phyloP scores from a whole-genome alignment of 2,888 invertebrate genomes.

The Nemurella pictetii region DNA sequence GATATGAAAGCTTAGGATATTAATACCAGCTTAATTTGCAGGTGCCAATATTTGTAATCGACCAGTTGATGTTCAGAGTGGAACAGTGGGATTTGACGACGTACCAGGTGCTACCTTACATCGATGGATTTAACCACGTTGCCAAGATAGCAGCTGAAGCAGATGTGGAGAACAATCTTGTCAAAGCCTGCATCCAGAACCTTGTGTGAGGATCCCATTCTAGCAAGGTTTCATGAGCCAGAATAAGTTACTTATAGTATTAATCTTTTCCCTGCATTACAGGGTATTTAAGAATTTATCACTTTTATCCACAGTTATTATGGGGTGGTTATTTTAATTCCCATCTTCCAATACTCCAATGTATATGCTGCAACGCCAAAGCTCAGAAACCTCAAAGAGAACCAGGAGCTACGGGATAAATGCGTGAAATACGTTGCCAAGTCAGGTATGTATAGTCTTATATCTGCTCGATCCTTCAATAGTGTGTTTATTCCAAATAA shows the following conservation, averaged over 20 bases:
- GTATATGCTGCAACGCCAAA: conserved; percentile 80
- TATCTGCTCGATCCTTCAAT: conserved; percentile 39
- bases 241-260: no score
- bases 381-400: conserved; percentile 68
- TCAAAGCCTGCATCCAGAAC: conserved; percentile 93
- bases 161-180: conserved; percentile 90
- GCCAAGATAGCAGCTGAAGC: conserved; percentile 86
- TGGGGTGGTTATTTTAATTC: conserved; percentile 73
- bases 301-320: conserved; percentile 58
- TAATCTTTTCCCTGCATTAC: no score
- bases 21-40: conserved; percentile 48
- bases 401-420: conserved; percentile 67
- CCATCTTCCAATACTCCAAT: conserved; percentile 83
- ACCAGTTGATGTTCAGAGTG: conserved; percentile 64
- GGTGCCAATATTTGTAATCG: conserved; percentile 81
- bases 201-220: conserved; percentile 64
- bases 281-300: no score
- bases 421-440: conserved; percentile 73
- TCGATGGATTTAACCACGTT: conserved; percentile 92
- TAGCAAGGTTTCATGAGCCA: no score
- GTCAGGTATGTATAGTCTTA: conserved; percentile 68
- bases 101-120: conserved; percentile 85
- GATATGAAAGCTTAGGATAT: background rate
- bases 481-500: background rate
- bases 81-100: conserved; percentile 94